Percentiles rank a stretch among this genome's conserved stretches.
These are phyloP conservation scores for Austrofundulus limnaeus DNA, from an alignment of 2,113 vertebrate species.

Conservation along the genomic window DNA sequence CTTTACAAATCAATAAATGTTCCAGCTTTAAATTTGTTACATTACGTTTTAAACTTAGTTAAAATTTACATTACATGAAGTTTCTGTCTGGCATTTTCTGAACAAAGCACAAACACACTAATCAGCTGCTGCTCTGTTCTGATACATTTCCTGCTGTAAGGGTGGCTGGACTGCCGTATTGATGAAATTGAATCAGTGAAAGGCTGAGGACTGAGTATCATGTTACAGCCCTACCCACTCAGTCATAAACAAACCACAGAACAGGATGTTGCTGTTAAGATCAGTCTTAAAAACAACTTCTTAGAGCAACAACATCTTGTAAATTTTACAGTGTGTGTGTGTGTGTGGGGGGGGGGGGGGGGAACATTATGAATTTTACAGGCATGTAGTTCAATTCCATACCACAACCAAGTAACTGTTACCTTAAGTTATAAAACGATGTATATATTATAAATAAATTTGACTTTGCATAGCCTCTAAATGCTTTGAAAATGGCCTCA, in stretches of 20 bases:
- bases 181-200: conserved; percentile 54
- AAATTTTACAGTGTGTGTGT: too few relatives aligned
- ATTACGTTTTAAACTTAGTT: conserved; percentile 1
- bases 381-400: too few relatives aligned
- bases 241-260: conserved; percentile 26
- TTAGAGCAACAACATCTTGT: background rate
- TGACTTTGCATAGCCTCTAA: too few relatives aligned
- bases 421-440: too few relatives aligned
- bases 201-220: conserved; percentile 35
- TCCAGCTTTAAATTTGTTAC: too few relatives aligned
- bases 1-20: too few relatives aligned
- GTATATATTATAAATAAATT: too few relatives aligned
- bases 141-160: conserved; percentile 19
- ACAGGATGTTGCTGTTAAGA: conserved; percentile 20
- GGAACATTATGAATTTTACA: too few relatives aligned
- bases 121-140: conserved; percentile 23
- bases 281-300: background rate
- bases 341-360: too few relatives aligned
- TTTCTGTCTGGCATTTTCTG: too few relatives aligned
- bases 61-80: background rate
- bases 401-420: too few relatives aligned
- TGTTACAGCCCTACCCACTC: conserved; percentile 41
- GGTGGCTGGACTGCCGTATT: conserved; percentile 29
- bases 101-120: background rate
- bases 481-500: too few relatives aligned